A percentile compares a stretch with the other conserved stretches of the same genome.
Conservation (phyloP, 2,113 vertebrate species). For the Albula glossodonta region DNA sequence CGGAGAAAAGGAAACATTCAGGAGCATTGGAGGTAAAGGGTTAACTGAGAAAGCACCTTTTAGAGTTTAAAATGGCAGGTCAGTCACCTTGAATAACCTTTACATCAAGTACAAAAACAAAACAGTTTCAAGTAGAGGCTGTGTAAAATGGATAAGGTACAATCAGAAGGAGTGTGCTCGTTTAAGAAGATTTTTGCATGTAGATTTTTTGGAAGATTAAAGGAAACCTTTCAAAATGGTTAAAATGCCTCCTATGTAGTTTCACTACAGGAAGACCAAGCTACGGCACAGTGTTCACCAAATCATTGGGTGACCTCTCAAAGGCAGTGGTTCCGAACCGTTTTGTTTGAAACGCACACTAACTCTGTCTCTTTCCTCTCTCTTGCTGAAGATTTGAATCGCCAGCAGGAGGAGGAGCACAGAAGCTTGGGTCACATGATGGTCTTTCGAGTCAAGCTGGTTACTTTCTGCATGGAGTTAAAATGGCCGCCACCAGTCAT, state of each 20-base stretch:
- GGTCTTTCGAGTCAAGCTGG: background rate
- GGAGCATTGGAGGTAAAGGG: background rate
- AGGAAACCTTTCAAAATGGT: background rate
- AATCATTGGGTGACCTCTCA: background rate
- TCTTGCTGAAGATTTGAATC: background rate
- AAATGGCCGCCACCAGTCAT: background rate
- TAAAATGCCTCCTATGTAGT: background rate
- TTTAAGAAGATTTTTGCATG: background rate
- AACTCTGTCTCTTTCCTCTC: background rate
- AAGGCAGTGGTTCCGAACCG: background rate
- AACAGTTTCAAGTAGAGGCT: background rate
- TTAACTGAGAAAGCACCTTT: background rate
- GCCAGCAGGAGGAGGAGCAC: background rate
- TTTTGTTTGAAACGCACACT: background rate
- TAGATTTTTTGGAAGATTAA: background rate
- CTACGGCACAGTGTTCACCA: background rate
- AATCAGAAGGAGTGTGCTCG: background rate
- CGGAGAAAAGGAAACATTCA: background rate
- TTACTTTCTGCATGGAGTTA: background rate
- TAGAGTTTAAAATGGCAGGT: background rate
- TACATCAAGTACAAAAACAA: constrained; percentile 8
- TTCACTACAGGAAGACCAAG: background rate
- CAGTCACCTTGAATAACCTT: background rate
- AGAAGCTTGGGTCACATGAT: background rate
- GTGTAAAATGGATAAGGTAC: background rate